Percentiles rank a stretch among this genome's conserved stretches.
phyloP scores from a whole-genome alignment of 2,888 invertebrate genomes.

The Pseudoips prasinana region DNA sequence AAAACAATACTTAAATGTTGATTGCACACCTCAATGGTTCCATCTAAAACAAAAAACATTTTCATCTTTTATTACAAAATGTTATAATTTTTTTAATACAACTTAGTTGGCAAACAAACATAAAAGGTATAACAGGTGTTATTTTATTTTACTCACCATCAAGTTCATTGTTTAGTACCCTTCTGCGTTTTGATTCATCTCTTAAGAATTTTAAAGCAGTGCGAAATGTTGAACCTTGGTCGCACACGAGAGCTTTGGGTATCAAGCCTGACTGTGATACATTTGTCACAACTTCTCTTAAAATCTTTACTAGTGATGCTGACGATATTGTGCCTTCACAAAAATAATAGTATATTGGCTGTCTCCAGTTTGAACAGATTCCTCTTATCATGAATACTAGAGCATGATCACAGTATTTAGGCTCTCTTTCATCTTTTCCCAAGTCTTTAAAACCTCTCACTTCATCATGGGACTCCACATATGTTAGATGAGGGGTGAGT shows the following conservation, averaged over 20 bases:
- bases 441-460: slow-evolving; percentile 22
- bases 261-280: slow-evolving; percentile 17
- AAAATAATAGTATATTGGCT: slow-evolving; percentile 25
- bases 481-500: slow-evolving; percentile 18
- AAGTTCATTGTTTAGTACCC: too few relatives aligned
- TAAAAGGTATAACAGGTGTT: slow-evolving; percentile 3
- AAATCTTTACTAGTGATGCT: slow-evolving; percentile 16
- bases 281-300: slow-evolving; percentile 20
- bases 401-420: slow-evolving; percentile 21
- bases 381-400: slow-evolving; percentile 28
- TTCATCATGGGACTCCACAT: slow-evolving; percentile 13
- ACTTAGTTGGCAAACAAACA: too few relatives aligned
- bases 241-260: slow-evolving; percentile 24
- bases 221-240: slow-evolving; percentile 29
- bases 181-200: slow-evolving; percentile 8
- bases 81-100: slow-evolving; percentile 1
- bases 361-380: slow-evolving; percentile 19
- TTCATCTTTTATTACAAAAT: not conserved
- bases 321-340: slow-evolving; percentile 27
- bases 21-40: slow-evolving; percentile 15
- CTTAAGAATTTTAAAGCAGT: slow-evolving; percentile 13
- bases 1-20: slow-evolving; percentile 14
- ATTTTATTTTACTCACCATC: not conserved
- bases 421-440: slow-evolving; percentile 6
- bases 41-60: slow-evolving; percentile 20